Evolutionary conservation across 2,888 invertebrate genomes (phyloP).

Genomic region (Dryomyza anilis): DNA sequence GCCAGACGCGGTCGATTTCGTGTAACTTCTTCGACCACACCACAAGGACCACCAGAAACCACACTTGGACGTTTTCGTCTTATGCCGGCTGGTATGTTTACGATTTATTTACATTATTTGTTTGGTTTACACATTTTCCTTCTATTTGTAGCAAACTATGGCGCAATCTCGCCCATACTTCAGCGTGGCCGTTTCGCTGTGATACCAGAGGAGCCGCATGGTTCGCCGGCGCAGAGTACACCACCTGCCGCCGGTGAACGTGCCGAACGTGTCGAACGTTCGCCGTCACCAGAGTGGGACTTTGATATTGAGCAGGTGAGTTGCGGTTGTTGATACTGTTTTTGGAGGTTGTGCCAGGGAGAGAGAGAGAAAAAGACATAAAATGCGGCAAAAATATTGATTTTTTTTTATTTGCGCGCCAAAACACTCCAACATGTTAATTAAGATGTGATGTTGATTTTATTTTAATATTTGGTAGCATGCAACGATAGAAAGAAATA

Average conservation of each 20-base stretch:
- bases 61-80: constrained; percentile 61
- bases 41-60: constrained; percentile 59
- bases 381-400: constrained; percentile 11
- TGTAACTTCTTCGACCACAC: constrained; percentile 62
- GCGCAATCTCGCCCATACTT: constrained; percentile 60
- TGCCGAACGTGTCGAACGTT: constrained; percentile 41
- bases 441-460: too few relatives aligned
- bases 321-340: constrained; percentile 15
- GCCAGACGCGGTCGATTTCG: constrained; percentile 64
- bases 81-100: constrained; percentile 60
- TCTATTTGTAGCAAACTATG: constrained; percentile 56
- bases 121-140: neutral
- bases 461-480: too few relatives aligned
- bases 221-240: constrained; percentile 55
- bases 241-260: constrained; percentile 43
- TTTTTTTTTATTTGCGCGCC: constrained; percentile 6
- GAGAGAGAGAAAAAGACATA: neutral
- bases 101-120: too few relatives aligned
- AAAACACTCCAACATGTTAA: neutral
- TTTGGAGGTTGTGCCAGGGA: neutral
- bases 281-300: constrained; percentile 62
- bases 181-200: constrained; percentile 62
- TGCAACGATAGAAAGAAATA: too few relatives aligned
- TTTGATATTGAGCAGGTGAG: constrained; percentile 61
- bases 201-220: constrained; percentile 63